These are phyloP conservation scores for Rotaria macrura DNA, from an alignment of 2,888 invertebrate genomes.

Conservation along the genomic window DNA sequence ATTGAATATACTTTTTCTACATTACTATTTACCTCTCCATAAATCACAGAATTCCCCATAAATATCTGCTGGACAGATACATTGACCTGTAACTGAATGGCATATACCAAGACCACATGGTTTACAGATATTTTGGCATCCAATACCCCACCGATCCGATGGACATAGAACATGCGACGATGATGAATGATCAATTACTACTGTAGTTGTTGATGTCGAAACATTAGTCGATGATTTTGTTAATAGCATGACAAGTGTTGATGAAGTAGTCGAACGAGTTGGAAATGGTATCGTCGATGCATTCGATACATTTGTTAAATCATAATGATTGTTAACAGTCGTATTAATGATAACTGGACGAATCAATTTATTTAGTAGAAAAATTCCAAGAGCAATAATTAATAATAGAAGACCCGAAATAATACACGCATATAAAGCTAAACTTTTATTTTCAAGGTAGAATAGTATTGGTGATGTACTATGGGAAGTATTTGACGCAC, in stretches of 20 bases:
- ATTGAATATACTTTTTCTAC: too few species aligned
- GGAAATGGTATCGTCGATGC: neutral
- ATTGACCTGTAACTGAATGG: neutral
- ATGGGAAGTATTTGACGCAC: neutral
- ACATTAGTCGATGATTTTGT: neutral
- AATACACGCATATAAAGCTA: neutral
- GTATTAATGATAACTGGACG: neutral
- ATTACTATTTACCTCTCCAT: neutral
- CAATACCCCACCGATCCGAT: neutral
- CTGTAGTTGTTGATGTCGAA: neutral
- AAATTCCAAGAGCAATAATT: neutral
- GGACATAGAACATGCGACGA: neutral
- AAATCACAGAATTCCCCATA: neutral
- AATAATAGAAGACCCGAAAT: neutral
- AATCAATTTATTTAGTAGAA: neutral
- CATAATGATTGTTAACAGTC: conserved; percentile 9
- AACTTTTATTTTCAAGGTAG: neutral
- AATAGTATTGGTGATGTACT: neutral
- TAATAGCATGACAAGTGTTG: neutral
- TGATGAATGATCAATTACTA: too few species aligned
- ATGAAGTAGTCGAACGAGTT: neutral
- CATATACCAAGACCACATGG: neutral
- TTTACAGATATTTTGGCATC: neutral
- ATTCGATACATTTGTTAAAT: neutral
- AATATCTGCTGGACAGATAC: neutral